A percentile compares a stretch with the other conserved stretches of the same genome.
These are phyloP conservation scores for Cricetomys ansorgei DNA, from an alignment of 2,113 vertebrate species.

Conservation along the genomic window DNA sequence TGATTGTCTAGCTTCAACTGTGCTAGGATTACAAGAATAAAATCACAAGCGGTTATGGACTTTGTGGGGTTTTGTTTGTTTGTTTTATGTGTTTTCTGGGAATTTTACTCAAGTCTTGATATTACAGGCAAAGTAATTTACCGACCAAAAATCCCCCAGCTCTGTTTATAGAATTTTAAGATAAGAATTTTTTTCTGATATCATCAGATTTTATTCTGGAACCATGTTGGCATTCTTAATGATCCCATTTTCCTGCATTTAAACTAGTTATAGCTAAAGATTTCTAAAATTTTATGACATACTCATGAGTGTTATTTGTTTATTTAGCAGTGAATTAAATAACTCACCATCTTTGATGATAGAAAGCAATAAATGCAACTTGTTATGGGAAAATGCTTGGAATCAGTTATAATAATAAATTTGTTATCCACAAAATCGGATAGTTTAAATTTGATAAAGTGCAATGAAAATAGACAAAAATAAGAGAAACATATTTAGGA, in stretches of 20 bases:
- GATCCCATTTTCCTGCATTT: no score
- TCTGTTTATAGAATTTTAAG: not conserved
- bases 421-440: not conserved
- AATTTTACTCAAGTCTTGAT: not conserved
- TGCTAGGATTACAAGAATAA: not conserved
- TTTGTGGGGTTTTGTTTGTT: not conserved
- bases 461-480: not conserved
- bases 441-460: not conserved
- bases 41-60: not conserved
- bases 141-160: not conserved
- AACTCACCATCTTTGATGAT: not conserved
- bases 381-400: not conserved
- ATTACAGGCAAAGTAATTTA: not conserved
- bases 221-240: no score
- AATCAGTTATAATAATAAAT: not conserved
- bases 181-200: not conserved
- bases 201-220: no score
- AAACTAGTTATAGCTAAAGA: not conserved
- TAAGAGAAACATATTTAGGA: not conserved
- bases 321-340: not conserved
- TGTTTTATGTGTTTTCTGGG: not conserved
- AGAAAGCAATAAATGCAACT: not conserved
- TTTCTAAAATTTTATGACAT: not conserved
- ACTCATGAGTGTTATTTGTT: not conserved
- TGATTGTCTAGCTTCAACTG: fast-evolving